phyloP scores from a whole-genome alignment of 2,888 invertebrate species.

The Pollenia angustigena region DNA sequence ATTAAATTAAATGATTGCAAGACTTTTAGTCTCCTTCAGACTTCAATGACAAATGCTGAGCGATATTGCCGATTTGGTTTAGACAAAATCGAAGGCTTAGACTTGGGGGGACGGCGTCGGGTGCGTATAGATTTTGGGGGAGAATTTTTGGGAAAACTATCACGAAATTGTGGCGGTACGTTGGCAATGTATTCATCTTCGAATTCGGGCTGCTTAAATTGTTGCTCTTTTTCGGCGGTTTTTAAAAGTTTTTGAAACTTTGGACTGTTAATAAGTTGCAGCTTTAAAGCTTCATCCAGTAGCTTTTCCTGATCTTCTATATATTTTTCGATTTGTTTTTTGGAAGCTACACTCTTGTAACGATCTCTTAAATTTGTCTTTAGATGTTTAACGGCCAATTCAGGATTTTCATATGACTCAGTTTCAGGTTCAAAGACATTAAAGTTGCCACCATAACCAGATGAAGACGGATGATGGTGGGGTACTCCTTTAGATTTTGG shows the following conservation, averaged over 20 bases:
- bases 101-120: conserved; percentile 78
- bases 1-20: conserved; percentile 37
- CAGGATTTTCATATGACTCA: conserved; percentile 78
- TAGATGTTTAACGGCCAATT: conserved; percentile 60
- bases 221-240: conserved; percentile 78
- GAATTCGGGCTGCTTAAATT: conserved; percentile 77
- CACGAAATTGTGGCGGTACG: conserved; percentile 75
- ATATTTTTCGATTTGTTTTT: conserved; percentile 81
- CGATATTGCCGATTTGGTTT: conserved; percentile 80
- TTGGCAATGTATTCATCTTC: conserved; percentile 76
- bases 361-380: conserved; percentile 77
- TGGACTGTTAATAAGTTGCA: conserved; percentile 80
- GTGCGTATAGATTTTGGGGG: conserved; percentile 72
- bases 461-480: conserved; percentile 62
- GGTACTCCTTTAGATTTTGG: conserved; percentile 75
- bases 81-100: conserved; percentile 71
- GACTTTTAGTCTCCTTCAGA: conserved; percentile 43
- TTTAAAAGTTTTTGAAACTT: conserved; percentile 80
- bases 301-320: conserved; percentile 80
- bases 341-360: conserved; percentile 80
- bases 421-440: conserved; percentile 79
- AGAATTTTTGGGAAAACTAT: conserved; percentile 71
- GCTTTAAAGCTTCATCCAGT: conserved; percentile 80
- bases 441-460: conserved; percentile 72
- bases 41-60: conserved; percentile 79